A percentile compares a stretch with the other conserved stretches of the same genome.
These are phyloP conservation scores for Picathartes gymnocephalus DNA, from an alignment of 2,113 vertebrate species.

Conservation along the genomic window DNA sequence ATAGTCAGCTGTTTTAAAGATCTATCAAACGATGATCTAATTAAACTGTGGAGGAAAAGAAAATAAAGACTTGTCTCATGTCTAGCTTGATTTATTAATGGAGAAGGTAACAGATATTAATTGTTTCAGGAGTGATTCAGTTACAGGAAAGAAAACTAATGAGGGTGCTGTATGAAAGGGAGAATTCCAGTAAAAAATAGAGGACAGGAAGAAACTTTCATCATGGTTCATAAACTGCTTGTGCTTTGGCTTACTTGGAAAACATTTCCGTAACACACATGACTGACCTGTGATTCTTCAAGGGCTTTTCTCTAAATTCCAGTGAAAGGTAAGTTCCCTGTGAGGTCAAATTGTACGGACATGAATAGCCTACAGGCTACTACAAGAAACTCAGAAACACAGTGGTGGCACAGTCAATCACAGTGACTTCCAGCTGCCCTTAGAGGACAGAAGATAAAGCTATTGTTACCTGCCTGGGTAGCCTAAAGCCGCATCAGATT, in stretches of 20 bases:
- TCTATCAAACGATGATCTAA: slow-evolving; percentile 28
- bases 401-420: slow-evolving; percentile 42
- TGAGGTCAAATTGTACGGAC: slow-evolving; percentile 48
- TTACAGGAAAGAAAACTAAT: slow-evolving; percentile 39
- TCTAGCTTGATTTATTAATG: slow-evolving; percentile 46
- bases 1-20: slow-evolving; percentile 23
- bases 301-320: slow-evolving; percentile 38
- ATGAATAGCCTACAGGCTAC: slow-evolving; percentile 23
- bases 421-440: slow-evolving; percentile 16
- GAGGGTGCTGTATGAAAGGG: background rate
- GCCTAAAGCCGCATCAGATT: slow-evolving; percentile 25
- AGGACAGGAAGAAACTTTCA: slow-evolving; percentile 37
- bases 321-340: background rate
- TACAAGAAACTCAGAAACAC: background rate
- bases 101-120: slow-evolving; percentile 18
- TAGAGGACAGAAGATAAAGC: slow-evolving; percentile 42
- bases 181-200: background rate
- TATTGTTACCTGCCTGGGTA: slow-evolving; percentile 37
- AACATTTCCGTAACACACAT: slow-evolving; percentile 42
- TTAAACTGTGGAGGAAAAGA: slow-evolving; percentile 36
- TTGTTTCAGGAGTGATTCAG: slow-evolving; percentile 19
- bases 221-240: slow-evolving; percentile 9
- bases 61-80: slow-evolving; percentile 47
- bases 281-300: slow-evolving; percentile 50
- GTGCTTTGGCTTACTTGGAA: background rate